Conservation (phyloP, 2,888 invertebrate genomes). For the Papilio protenor region DNA sequence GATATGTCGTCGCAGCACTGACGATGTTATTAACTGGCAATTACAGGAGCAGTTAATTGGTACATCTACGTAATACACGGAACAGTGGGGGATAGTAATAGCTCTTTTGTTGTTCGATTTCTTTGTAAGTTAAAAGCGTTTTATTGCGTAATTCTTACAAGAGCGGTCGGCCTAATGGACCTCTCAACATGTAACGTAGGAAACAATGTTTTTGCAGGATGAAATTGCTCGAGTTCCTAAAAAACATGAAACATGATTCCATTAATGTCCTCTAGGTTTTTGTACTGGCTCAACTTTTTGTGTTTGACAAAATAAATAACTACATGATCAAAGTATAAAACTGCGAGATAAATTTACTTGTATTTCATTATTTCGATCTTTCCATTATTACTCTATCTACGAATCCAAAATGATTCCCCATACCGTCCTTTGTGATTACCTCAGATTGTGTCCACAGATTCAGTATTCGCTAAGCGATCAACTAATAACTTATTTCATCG, state of each 20-base stretch:
- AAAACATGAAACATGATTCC: slow-evolving; percentile 14
- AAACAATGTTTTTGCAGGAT: neutral
- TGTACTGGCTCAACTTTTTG: neutral
- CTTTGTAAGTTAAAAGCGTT: slow-evolving; percentile 26
- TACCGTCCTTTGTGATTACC: no score
- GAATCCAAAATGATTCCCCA: no score
- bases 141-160: neutral
- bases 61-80: slow-evolving; percentile 24
- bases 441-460: no score
- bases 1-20: slow-evolving; percentile 48
- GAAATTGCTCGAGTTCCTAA: neutral
- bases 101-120: slow-evolving; percentile 38
- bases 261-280: neutral
- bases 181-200: slow-evolving; percentile 1
- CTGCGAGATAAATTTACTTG: neutral
- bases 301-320: neutral
- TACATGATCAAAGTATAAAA: neutral
- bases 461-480: no score
- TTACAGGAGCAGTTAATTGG: slow-evolving; percentile 51
- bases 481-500: no score
- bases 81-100: slow-evolving; percentile 27
- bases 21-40: slow-evolving; percentile 47
- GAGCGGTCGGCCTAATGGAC: neutral
- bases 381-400: no score
- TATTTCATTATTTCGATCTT: no score